Conservation (phyloP, 53 echinoderm and acorn worm genomes). For the Stichopus horrens region DNA sequence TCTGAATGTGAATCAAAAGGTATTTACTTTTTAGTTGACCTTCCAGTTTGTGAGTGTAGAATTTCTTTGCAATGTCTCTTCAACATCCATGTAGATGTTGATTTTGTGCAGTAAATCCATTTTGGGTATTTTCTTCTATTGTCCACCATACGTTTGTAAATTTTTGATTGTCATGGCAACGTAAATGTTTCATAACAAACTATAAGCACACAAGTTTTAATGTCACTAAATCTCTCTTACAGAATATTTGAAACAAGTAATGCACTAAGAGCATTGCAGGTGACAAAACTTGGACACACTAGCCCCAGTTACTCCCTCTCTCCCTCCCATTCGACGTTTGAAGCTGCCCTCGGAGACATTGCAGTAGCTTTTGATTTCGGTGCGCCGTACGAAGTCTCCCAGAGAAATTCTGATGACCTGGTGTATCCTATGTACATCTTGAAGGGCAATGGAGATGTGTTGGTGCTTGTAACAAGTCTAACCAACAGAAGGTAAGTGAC, state of each 20-base stretch:
- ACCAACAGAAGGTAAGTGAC: slow-evolving; percentile 68
- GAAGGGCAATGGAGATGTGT: slow-evolving; percentile 91
- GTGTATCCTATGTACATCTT: slow-evolving; percentile 83
- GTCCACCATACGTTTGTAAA: too few relatives aligned
- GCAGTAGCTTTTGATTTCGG: slow-evolving; percentile 94
- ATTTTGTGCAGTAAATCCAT: too few relatives aligned
- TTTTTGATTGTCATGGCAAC: too few relatives aligned
- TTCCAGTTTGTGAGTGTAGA: too few relatives aligned
- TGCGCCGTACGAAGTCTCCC: slow-evolving; percentile 58
- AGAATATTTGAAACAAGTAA: slow-evolving; percentile 83
- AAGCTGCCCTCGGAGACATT: slow-evolving; percentile 89
- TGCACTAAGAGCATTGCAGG: slow-evolving; percentile 74
- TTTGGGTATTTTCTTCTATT: too few relatives aligned
- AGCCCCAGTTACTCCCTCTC: slow-evolving; percentile 82
- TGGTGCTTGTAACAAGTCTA: slow-evolving; percentile 68
- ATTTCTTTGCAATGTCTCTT: too few relatives aligned
- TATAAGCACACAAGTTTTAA: too few relatives aligned
- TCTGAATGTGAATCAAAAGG: too few relatives aligned
- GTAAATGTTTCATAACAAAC: too few relatives aligned
- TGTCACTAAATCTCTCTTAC: background rate
- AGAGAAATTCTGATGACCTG: slow-evolving; percentile 18
- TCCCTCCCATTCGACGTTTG: slow-evolving; percentile 69
- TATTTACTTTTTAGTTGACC: too few relatives aligned
- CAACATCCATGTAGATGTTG: too few relatives aligned
- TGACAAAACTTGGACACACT: slow-evolving; percentile 70